Evolutionary conservation across 2,113 vertebrate species (phyloP).

Genomic region (Lophius piscatorius): DNA sequence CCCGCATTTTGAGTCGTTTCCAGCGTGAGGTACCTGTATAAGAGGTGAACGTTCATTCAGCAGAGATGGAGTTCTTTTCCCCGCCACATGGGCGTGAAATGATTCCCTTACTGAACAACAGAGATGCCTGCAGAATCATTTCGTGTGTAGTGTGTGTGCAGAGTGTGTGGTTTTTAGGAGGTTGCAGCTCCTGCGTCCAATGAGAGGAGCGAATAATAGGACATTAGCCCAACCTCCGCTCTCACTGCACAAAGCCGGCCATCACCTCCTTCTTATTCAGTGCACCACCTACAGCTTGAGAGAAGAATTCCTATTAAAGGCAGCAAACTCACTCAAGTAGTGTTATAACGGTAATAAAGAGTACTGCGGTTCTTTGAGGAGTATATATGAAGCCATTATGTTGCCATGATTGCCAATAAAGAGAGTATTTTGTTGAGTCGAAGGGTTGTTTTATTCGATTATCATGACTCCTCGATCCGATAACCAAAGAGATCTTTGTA

Average conservation of each 20-base stretch:
- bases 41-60: not conserved
- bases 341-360: not conserved
- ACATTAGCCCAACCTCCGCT: constrained; percentile 23
- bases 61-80: not conserved
- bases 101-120: not conserved
- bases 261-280: constrained; percentile 11
- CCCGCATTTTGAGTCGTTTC: constrained; percentile 30
- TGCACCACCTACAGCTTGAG: constrained; percentile 15
- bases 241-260: constrained; percentile 35
- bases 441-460: too few species aligned
- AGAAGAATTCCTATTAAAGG: not conserved
- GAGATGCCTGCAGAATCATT: too few species aligned
- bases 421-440: too few species aligned
- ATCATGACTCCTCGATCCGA: too few species aligned
- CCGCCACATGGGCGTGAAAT: constrained; percentile 6
- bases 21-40: constrained; percentile 13
- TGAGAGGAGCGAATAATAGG: constrained; percentile 48
- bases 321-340: not conserved
- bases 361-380: not conserved
- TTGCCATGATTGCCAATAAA: too few species aligned
- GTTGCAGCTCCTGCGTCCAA: constrained; percentile 20
- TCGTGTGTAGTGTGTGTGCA: too few species aligned
- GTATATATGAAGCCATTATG: too few species aligned
- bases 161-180: constrained; percentile 5
- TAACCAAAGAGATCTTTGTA: too few species aligned